A percentile compares a stretch with the other conserved stretches of the same genome.
Evolutionary conservation across 2,113 vertebrate species (phyloP).

Genomic region (Engystomops pustulosus): DNA sequence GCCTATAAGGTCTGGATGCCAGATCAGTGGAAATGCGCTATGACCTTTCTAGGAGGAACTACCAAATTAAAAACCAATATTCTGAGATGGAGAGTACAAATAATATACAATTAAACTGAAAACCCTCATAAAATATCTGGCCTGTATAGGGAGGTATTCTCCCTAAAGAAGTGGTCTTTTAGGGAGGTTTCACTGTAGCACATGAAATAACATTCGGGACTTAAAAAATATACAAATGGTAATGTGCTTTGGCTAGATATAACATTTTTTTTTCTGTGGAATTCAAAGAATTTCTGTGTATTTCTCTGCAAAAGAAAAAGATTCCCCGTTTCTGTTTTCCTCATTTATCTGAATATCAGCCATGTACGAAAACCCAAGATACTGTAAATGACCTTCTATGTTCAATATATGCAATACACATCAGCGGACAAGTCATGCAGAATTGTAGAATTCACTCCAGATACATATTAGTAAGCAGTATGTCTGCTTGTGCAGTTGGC

Average conservation of each 20-base stretch:
- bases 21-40: too few species aligned
- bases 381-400: neutral
- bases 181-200: neutral
- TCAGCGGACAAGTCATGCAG: constrained; percentile 8
- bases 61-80: too few species aligned
- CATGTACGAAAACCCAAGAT: neutral
- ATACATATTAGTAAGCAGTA: neutral
- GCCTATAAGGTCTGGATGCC: too few species aligned
- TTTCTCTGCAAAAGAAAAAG: neutral
- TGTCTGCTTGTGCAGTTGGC: neutral
- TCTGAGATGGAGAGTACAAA: too few species aligned
- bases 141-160: too few species aligned
- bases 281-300: neutral
- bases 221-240: neutral
- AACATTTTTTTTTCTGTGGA: neutral
- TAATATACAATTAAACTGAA: too few species aligned
- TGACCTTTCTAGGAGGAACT: too few species aligned
- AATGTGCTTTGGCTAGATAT: neutral
- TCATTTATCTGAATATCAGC: neutral
- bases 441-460: too few species aligned
- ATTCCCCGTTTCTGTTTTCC: neutral
- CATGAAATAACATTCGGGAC: too few species aligned
- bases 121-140: too few species aligned
- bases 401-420: neutral
- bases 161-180: too few species aligned